phyloP scores from a whole-genome alignment of 2,113 vertebrate genomes.

The Rhinogobius similis region DNA sequence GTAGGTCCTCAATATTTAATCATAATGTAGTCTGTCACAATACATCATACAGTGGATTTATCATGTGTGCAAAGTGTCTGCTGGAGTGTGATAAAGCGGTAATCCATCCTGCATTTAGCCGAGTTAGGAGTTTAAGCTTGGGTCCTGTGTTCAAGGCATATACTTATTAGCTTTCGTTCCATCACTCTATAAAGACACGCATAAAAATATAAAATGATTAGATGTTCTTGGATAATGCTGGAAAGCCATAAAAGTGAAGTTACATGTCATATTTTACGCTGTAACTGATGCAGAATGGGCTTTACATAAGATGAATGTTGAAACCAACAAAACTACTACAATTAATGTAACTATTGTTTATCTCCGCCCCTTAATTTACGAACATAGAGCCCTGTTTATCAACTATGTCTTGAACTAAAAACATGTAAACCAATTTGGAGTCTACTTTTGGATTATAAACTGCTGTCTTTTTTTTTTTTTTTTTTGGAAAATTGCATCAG shows the following conservation, averaged over 20 bases:
- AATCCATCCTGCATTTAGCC: conserved; percentile 51
- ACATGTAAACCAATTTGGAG: not conserved
- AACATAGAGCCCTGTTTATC: not conserved
- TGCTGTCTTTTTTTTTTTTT: not conserved
- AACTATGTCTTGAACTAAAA: not conserved
- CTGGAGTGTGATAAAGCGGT: conserved; percentile 56
- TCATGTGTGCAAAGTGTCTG: conserved; percentile 40
- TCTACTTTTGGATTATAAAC: not conserved
- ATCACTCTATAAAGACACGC: not conserved
- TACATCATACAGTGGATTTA: not conserved
- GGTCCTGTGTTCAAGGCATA: conserved; percentile 22
- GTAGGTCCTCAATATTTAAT: not conserved
- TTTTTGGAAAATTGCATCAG: not conserved
- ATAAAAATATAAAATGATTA: not conserved
- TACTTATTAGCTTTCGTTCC: conserved; percentile 12
- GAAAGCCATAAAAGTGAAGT: not conserved
- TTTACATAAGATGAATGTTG: not conserved
- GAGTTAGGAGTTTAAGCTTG: conserved; percentile 45
- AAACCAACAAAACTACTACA: not conserved
- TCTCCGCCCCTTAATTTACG: not conserved
- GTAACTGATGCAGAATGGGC: too few relatives aligned
- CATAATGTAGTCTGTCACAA: not conserved
- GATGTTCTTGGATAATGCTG: not conserved
- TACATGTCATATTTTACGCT: too few relatives aligned
- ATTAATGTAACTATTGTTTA: not conserved